phyloP scores from a whole-genome alignment of 1,140 invertebrate species.

The Drosophila takahashii region DNA sequence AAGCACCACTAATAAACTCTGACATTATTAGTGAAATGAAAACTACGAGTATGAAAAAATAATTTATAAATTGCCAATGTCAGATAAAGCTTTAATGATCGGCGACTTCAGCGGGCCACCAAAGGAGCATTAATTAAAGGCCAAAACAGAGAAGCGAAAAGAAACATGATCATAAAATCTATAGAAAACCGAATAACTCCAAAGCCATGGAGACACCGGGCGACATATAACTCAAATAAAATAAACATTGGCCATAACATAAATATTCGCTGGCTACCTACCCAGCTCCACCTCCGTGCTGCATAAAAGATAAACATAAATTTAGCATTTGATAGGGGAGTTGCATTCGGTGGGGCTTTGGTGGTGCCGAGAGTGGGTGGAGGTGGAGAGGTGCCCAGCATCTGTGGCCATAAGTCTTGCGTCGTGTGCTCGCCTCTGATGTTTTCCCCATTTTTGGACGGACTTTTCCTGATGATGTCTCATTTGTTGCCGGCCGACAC shows the following conservation, averaged over 20 bases:
- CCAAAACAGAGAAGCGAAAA: constrained; percentile 17
- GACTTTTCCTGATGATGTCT: constrained; percentile 67
- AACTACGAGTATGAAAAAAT: constrained; percentile 34
- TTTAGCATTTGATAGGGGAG: constrained; percentile 54
- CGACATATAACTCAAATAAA: constrained; percentile 79
- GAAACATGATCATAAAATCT: constrained; percentile 45
- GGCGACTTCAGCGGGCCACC: constrained; percentile 44
- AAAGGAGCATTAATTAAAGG: constrained; percentile 68
- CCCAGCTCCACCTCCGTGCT: constrained; percentile 8
- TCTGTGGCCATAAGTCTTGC: constrained; percentile 79
- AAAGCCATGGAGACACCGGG: constrained; percentile 42
- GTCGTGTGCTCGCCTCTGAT: constrained; percentile 36
- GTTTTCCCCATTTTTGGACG: constrained; percentile 46
- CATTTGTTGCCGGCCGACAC: constrained; percentile 65
- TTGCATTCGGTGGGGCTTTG: constrained; percentile 23
- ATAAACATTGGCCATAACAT: constrained; percentile 78
- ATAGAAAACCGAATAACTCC: constrained; percentile 40
- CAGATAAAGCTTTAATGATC: constrained; percentile 65
- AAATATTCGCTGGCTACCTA: constrained; percentile 70
- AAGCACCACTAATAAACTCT: constrained; percentile 48
- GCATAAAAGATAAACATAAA: constrained; percentile 72
- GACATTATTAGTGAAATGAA: constrained; percentile 70
- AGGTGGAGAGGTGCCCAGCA: constrained; percentile 49
- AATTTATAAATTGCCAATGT: constrained; percentile 79
- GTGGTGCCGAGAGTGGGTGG: constrained; percentile 14